Percentiles rank a stretch among this genome's conserved stretches.
These are phyloP conservation scores for Drosophila kurseongensis DNA, from an alignment of 1,140 invertebrate genomes.

Conservation along the genomic window DNA sequence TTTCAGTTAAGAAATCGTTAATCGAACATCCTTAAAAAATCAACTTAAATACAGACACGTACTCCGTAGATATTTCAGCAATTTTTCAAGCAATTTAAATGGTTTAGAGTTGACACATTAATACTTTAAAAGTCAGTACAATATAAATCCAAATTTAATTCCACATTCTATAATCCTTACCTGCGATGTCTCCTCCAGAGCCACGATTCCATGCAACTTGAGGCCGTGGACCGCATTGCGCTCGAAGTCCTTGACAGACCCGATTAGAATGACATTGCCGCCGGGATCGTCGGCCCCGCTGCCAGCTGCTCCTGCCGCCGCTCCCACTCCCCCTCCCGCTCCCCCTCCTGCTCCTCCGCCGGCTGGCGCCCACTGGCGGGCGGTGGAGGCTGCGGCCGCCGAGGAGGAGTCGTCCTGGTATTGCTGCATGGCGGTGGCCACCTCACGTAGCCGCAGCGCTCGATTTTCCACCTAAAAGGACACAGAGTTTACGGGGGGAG, in stretches of 20 bases:
- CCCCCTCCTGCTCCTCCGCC: constrained; percentile 44
- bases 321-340: constrained; percentile 39
- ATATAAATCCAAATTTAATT: not conserved
- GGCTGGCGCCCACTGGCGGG: constrained; percentile 63
- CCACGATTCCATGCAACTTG: constrained; percentile 74
- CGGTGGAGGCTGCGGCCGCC: constrained; percentile 61
- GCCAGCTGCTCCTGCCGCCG: constrained; percentile 30
- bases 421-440: constrained; percentile 83
- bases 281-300: constrained; percentile 76
- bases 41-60: too few species aligned
- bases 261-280: constrained; percentile 79
- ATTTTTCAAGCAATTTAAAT: too few species aligned
- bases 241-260: constrained; percentile 72
- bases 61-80: too few species aligned
- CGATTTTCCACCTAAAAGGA: constrained; percentile 88
- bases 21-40: too few species aligned
- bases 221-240: constrained; percentile 77
- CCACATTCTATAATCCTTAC: constrained; percentile 2
- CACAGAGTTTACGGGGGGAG: constrained; percentile 26
- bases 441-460: constrained; percentile 88
- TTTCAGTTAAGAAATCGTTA: too few species aligned
- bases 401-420: constrained; percentile 75
- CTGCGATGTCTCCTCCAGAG: constrained; percentile 71
- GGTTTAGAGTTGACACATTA: too few species aligned
- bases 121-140: too few species aligned